Evolutionary conservation across 23 tunicate species (phyloP), one percentile per base, ranked within the genome.

Genomic region (Corella eumyota): DNA sequence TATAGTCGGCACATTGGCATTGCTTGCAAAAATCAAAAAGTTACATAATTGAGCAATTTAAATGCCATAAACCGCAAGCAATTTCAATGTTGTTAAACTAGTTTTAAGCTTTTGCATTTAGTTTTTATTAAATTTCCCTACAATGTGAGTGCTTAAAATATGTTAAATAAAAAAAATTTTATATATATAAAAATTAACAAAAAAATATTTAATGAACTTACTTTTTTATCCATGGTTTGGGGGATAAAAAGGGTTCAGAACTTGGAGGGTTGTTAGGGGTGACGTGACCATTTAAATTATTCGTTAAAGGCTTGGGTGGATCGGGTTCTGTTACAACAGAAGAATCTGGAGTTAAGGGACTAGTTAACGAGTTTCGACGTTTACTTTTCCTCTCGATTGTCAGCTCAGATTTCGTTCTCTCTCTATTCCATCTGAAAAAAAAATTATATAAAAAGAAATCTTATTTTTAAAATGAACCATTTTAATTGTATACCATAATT

Each of bases 151-250:
- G n/a, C n/a, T n/a, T n/a, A n/a, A n/a, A n/a, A n/a, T n/a, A n/a
- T n/a, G n/a, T n/a, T n/a, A n/a, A n/a, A n/a, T n/a, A n/a, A n/a
- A n/a, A n/a, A n/a, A n/a, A n/a, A n/a, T n/a, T n/a, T n/a, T n/a
- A n/a, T n/a, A n/a, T n/a, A n/a, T n/a, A n/a, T n/a, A n/a, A n/a
- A n/a, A n/a, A n/a, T n/a, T n/a, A n/a, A n/a, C n/a, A n/a, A n/a
- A n/a, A n/a, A n/a, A n/a, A n/a, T n/a, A n/a, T n/a, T n/a, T n/a
- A n/a, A n/a, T n/a, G n/a, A n/a, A n/a, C 51, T 62, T 38, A 69
- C 85, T 61, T 82, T 61, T 45, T 67, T 36, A 74, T 45, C 92
- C 92, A 82, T 5, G 92, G 92, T 74, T 82, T 82, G n/a, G 92
- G 92, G 64, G 81, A 73, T 7, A 58, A 30, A 17, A 60, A 52